These are phyloP conservation scores for Gymnobelideus leadbeateri DNA, from an alignment of 2,113 vertebrate genomes.

Conservation along the genomic window DNA sequence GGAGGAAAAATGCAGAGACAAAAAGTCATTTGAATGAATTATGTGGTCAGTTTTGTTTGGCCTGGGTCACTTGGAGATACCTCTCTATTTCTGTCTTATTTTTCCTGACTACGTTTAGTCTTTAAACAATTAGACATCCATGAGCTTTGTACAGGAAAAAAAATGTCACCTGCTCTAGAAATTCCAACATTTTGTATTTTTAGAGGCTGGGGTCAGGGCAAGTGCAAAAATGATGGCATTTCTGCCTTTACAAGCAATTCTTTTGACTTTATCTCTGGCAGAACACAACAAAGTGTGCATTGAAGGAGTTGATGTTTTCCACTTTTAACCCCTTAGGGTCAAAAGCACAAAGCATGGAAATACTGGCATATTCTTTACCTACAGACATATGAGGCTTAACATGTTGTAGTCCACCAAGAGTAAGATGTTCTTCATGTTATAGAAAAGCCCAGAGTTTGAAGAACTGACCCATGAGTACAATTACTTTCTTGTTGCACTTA, in stretches of 20 bases:
- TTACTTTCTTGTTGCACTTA: conserved; percentile 59
- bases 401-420: conserved; percentile 43
- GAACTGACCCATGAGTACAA: conserved; percentile 44
- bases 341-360: conserved; percentile 72
- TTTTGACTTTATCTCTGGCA: conserved; percentile 79
- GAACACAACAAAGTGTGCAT: conserved; percentile 74
- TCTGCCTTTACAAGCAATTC: conserved; percentile 81
- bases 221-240: conserved; percentile 83
- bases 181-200: conserved; percentile 86
- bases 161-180: conserved; percentile 85
- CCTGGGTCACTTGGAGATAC: conserved; percentile 80
- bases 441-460: conserved; percentile 17
- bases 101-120: conserved; percentile 80
- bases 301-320: conserved; percentile 74
- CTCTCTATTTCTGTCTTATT: conserved; percentile 81
- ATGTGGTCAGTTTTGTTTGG: conserved; percentile 79
- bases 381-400: not conserved
- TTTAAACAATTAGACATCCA: conserved; percentile 82
- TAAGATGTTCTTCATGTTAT: conserved; percentile 50
- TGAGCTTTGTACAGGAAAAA: conserved; percentile 76
- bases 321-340: conserved; percentile 79
- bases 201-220: conserved; percentile 82
- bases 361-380: not conserved
- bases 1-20: conserved; percentile 81
- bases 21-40: conserved; percentile 83